phyloP scores from a whole-genome alignment of 2,113 vertebrate genomes.

The Ondatra zibethicus region DNA sequence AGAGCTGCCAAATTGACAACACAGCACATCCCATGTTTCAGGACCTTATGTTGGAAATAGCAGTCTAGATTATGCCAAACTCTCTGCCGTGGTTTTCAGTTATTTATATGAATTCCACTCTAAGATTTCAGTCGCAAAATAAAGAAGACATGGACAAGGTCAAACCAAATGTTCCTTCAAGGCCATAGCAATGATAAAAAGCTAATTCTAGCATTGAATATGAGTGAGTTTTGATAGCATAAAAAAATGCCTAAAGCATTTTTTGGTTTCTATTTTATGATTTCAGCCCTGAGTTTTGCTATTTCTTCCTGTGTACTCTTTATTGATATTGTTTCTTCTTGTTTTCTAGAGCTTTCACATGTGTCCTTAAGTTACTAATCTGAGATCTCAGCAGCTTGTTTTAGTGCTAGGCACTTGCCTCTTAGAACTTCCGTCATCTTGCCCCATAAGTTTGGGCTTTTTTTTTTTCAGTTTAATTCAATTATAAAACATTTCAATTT shows the following conservation, averaged over 20 bases:
- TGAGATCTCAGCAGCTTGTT: not conserved
- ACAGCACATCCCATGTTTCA: not conserved
- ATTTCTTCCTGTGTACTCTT: not conserved
- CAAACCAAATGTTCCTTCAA: not conserved
- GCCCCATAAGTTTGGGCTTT: not conserved
- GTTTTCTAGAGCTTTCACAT: not conserved
- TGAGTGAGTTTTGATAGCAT: not conserved
- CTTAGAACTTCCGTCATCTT: not conserved
- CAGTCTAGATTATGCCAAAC: not conserved
- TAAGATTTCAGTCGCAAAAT: not conserved
- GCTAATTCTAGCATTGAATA: not conserved
- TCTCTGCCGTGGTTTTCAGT: not conserved
- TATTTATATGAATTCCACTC: not conserved
- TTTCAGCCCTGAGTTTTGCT: not conserved
- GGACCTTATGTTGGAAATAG: not conserved
- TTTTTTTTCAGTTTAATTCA: not conserved
- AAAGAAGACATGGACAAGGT: not conserved
- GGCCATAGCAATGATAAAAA: not conserved
- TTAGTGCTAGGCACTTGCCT: not conserved
- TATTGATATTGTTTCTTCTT: not conserved
- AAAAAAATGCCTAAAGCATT: not conserved
- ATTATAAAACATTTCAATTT: not conserved
- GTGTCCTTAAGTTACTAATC: not conserved
- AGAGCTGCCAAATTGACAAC: not conserved
- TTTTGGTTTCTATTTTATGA: not conserved